These are phyloP conservation scores for Athrips mouffetella DNA, from an alignment of 2,888 invertebrate genomes.

Conservation along the genomic window DNA sequence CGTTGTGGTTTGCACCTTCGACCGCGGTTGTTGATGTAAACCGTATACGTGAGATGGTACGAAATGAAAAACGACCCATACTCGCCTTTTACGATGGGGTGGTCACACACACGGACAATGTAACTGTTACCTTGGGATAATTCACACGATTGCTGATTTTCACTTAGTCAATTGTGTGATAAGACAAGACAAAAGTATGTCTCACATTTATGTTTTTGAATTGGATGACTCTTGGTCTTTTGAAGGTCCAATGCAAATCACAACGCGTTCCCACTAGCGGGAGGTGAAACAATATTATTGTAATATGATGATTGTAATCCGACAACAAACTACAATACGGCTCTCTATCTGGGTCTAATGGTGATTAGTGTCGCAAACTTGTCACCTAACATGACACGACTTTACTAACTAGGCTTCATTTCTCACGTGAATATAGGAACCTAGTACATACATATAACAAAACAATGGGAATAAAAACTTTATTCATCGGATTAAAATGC, in stretches of 20 bases:
- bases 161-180: no score
- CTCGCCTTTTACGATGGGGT: no score
- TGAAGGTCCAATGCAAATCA: not conserved
- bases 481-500: not conserved
- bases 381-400: not conserved
- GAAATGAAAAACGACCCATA: no score
- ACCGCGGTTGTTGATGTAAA: no score
- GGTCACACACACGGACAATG: no score
- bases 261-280: not conserved
- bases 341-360: constrained; percentile 1
- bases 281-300: not conserved
- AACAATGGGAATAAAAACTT: not conserved
- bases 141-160: not conserved
- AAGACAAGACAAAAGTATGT: no score
- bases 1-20: no score
- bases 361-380: constrained; percentile 5
- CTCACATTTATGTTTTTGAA: no score
- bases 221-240: not conserved
- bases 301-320: constrained; percentile 9
- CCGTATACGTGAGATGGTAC: no score
- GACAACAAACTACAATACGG: constrained; percentile 4
- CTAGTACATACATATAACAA: no score
- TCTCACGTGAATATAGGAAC: constrained; percentile 13
- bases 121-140: not conserved
- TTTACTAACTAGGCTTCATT: not conserved